These are phyloP conservation scores for Zosterops borbonicus DNA, from an alignment of 2,113 vertebrate genomes.

Conservation along the genomic window DNA sequence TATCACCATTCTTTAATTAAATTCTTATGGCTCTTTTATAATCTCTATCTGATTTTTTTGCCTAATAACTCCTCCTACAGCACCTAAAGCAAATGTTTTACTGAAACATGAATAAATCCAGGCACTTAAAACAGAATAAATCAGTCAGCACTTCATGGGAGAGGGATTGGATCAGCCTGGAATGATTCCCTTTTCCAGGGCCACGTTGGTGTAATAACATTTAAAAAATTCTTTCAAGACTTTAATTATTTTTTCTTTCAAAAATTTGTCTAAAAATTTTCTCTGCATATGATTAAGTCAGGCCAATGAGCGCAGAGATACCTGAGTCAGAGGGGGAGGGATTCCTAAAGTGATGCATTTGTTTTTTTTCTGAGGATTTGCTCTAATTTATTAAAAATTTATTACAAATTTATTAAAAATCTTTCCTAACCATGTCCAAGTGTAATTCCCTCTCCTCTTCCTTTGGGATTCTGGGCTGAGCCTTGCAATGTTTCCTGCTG, in stretches of 20 bases:
- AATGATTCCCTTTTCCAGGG: background rate
- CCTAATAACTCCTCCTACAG: background rate
- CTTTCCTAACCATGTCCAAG: background rate
- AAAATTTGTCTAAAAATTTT: background rate
- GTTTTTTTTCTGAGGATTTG: background rate
- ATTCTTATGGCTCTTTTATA: background rate
- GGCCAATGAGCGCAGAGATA: background rate
- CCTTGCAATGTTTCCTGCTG: background rate
- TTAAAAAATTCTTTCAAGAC: background rate
- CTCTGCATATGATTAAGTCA: background rate
- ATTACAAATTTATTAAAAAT: background rate
- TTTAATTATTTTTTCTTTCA: background rate
- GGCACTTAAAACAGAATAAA: background rate
- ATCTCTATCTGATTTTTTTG: background rate
- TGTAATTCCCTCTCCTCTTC: background rate
- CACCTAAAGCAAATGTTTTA: background rate
- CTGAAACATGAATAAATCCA: background rate
- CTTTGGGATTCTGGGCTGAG: background rate
- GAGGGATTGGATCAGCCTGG: background rate
- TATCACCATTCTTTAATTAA: background rate
- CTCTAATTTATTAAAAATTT: background rate
- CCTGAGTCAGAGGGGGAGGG: background rate
- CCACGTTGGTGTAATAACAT: background rate
- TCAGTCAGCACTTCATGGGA: background rate
- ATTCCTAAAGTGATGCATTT: background rate